These are phyloP conservation scores for Caradrina kadenii DNA, from an alignment of 2,888 invertebrate genomes.

Conservation along the genomic window DNA sequence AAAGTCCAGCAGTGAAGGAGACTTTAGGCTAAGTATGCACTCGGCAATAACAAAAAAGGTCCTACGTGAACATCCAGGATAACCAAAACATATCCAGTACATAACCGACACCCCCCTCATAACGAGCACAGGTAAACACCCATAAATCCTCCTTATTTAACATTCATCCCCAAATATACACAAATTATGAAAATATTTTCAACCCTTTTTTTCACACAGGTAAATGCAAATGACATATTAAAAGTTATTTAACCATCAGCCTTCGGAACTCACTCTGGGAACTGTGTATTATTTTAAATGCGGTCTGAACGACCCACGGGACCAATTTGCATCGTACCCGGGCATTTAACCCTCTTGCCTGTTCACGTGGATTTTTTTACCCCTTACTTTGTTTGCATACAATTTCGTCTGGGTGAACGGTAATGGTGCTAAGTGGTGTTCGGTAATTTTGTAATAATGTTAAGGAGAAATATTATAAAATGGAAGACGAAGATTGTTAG, in stretches of 20 bases:
- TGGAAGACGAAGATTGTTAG: slow-evolving; percentile 23
- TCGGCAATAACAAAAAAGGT: slow-evolving; percentile 13
- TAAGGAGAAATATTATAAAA: slow-evolving; percentile 36
- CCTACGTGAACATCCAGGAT: slow-evolving; percentile 7
- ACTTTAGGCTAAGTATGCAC: background rate
- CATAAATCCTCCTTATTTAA: slow-evolving; percentile 29
- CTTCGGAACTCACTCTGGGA: slow-evolving; percentile 28
- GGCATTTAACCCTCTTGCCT: slow-evolving; percentile 59
- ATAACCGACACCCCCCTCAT: slow-evolving; percentile 23
- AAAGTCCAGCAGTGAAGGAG: background rate
- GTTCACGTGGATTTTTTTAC: slow-evolving; percentile 58
- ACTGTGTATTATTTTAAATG: slow-evolving; percentile 67
- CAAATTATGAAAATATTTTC: slow-evolving; percentile 39
- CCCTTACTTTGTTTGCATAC: slow-evolving; percentile 55
- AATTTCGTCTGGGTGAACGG: slow-evolving; percentile 54
- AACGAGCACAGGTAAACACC: slow-evolving; percentile 26
- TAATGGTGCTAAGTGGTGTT: slow-evolving; percentile 60
- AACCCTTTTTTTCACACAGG: slow-evolving; percentile 40
- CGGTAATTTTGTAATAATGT: slow-evolving; percentile 47
- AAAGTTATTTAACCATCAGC: slow-evolving; percentile 47
- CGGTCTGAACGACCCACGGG: slow-evolving; percentile 57
- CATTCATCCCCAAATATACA: slow-evolving; percentile 41
- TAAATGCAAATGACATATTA: slow-evolving; percentile 55
- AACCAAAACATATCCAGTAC: slow-evolving; percentile 17
- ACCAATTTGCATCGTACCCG: slow-evolving; percentile 64